A percentile compares a stretch with the other conserved stretches of the same genome.
Conservation (phyloP, 2,113 vertebrate species). For the Peromyscus leucopus region DNA sequence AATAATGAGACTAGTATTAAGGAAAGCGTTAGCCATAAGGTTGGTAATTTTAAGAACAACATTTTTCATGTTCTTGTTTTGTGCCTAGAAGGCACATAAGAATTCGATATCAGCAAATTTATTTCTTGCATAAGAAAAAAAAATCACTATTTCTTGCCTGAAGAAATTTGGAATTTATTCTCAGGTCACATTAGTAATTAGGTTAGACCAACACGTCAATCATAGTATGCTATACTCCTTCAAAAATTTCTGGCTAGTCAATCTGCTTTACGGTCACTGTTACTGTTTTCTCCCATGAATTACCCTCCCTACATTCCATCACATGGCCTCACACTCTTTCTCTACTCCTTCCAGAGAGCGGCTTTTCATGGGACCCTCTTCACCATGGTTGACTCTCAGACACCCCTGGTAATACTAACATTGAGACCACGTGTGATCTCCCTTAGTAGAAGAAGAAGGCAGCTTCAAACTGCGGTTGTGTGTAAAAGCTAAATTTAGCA, state of each 20-base stretch:
- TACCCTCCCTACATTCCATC: neutral
- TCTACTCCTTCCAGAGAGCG: neutral
- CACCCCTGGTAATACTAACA: neutral
- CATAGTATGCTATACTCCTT: neutral
- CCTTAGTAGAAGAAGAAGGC: conserved; percentile 28
- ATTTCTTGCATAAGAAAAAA: neutral
- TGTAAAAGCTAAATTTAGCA: neutral
- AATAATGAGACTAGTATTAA: conserved; percentile 35
- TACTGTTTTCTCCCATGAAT: neutral
- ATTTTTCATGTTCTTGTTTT: conserved; percentile 63
- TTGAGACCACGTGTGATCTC: conserved; percentile 16
- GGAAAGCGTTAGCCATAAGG: conserved; percentile 51
- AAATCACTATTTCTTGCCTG: conserved; percentile 56
- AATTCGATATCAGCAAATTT: conserved; percentile 62
- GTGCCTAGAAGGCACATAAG: conserved; percentile 46
- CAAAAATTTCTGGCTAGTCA: neutral
- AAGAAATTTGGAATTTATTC: conserved; percentile 68
- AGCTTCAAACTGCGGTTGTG: neutral
- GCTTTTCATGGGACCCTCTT: neutral
- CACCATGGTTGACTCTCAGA: neutral
- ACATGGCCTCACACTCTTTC: neutral
- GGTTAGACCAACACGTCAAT: neutral
- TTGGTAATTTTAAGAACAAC: conserved; percentile 65
- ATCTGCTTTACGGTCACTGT: neutral
- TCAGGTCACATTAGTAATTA: conserved; percentile 46